Percentiles rank a stretch among this genome's conserved stretches.
Evolutionary conservation across 2,113 vertebrate genomes (phyloP).

Genomic region (Lonchura striata): DNA sequence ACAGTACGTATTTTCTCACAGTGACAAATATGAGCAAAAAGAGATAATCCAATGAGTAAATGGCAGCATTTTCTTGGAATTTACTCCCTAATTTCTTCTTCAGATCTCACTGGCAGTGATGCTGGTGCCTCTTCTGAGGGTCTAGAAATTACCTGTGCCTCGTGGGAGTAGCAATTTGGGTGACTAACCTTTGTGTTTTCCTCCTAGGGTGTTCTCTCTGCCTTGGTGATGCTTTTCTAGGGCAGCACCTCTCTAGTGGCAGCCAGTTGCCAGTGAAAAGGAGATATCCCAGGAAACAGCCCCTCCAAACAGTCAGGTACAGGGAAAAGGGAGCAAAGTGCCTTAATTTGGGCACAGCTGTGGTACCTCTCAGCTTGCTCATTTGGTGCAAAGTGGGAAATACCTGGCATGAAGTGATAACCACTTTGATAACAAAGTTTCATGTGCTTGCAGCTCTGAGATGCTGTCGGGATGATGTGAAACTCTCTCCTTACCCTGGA

Average conservation of each 20-base stretch:
- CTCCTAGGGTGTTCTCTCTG: background rate
- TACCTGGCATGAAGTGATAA: background rate
- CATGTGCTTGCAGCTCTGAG: background rate
- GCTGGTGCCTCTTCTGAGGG: rapidly evolving
- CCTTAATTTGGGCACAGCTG: background rate
- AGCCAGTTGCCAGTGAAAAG: background rate
- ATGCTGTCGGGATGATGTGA: background rate
- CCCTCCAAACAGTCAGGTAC: background rate
- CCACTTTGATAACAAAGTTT: background rate
- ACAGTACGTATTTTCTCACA: background rate
- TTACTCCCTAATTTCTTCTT: background rate
- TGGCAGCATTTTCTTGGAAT: background rate
- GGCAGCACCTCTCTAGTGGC: background rate
- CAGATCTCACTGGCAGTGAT: background rate
- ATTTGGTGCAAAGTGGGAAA: background rate
- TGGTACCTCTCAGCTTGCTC: rapidly evolving
- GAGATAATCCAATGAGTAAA: background rate
- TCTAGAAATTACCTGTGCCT: background rate
- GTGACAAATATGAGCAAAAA: background rate
- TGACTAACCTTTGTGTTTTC: background rate
- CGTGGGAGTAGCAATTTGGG: background rate
- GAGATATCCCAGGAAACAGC: background rate
- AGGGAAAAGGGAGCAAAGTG: background rate
- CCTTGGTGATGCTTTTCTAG: rapidly evolving
- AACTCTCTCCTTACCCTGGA: background rate